Evolutionary conservation across 2,888 invertebrate genomes (phyloP), one percentile per base, ranked within the genome.

Genomic region (Candidula unifasciata): DNA sequence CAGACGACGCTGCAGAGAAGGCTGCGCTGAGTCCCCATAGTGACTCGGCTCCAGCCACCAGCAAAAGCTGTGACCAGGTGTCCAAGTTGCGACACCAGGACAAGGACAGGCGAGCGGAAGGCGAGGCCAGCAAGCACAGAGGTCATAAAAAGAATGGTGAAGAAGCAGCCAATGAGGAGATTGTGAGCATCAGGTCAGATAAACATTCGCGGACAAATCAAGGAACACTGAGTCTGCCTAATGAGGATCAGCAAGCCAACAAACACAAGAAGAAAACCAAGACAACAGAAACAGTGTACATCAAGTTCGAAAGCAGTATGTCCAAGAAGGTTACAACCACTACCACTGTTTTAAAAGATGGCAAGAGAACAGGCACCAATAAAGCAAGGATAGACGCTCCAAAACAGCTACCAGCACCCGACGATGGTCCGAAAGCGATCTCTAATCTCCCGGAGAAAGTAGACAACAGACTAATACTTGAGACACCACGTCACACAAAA

Each of bases 251-350:
- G 6, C 2, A 24, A n/a, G 21, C 60, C 27, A 78, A 37, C 35
- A 74, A 64, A 33, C 52, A 77, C 13, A 82, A 82, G n/a, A 83
- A 60, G 52, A 83, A 83, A 71, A 79, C 71, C 2, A 83, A 83
- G 64, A 83, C 83, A 37, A 79, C 83, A 21, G 83, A 83, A 64
- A 44, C 83, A n/a, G 13, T 83, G 5, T 83, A 71, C 52, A 73
- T 83, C 44, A 83, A 83, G 52, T 83, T 83, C 71, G 79, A 83
- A 64, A 83, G 79, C 13, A 83, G 79, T 37, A 27, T 83, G 68
- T 83, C 83, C 13, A 83, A 83, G 57, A 83, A 83, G 33, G 44
- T 83, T 0, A 83, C 83, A 0, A 73, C 79, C 6, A 83, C 83
- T 2, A 82, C 82, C 13, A 82, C 82, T 24, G 44, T 79, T 27